Evolutionary conservation across 1,140 invertebrate genomes (phyloP).

Genomic region (Thaumetopoea pityocampa): DNA sequence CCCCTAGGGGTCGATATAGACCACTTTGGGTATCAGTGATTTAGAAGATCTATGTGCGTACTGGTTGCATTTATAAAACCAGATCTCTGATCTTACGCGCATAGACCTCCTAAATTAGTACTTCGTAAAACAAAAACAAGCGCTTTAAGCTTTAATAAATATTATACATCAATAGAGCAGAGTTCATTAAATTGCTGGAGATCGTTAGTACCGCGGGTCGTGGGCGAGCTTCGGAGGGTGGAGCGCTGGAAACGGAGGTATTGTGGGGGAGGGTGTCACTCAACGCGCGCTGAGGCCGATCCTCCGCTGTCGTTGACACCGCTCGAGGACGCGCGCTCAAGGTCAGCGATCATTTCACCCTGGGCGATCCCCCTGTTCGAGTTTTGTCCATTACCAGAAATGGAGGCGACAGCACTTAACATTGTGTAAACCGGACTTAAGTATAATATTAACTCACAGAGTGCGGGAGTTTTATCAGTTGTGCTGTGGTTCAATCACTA

Average conservation of each 20-base stretch:
- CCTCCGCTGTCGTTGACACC: conserved; percentile 58
- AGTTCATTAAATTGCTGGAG: conserved; percentile 31
- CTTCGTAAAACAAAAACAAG: no score
- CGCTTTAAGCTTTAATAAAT: conserved; percentile 1
- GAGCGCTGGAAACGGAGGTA: conserved; percentile 5
- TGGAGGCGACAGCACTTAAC: conserved; percentile 2
- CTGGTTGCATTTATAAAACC: no score
- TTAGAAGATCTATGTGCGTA: no score
- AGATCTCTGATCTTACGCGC: no score
- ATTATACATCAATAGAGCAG: conserved; percentile 2
- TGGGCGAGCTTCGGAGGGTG: background rate
- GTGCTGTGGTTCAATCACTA: no score
- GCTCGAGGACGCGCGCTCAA: conserved; percentile 57
- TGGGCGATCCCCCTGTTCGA: conserved; percentile 13
- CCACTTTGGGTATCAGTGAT: no score
- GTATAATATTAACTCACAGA: no score
- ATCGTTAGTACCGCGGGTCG: conserved; percentile 10
- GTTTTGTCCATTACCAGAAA: conserved; percentile 12
- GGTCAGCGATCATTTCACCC: conserved; percentile 49
- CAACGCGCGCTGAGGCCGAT: conserved; percentile 39
- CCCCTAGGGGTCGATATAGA: no score
- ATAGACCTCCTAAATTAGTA: no score
- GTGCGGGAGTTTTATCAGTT: no score
- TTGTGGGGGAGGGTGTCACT: conserved; percentile 19
- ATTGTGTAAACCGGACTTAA: background rate